Evolutionary conservation across 2,888 invertebrate genomes (phyloP).

Genomic region (Drosophila picticornis): DNA sequence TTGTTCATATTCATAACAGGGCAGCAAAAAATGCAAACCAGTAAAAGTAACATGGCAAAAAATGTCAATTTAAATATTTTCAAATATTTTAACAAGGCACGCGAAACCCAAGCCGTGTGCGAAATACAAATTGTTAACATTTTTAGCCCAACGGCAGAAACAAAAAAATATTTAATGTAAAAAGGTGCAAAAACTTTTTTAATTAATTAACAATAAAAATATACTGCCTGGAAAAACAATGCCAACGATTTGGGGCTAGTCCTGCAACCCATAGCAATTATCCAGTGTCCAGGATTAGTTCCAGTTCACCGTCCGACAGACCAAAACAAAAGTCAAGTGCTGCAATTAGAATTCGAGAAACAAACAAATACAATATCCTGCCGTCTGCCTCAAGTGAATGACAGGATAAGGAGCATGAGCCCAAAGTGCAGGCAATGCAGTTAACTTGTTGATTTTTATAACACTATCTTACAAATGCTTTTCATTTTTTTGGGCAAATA

Average conservation of each 20-base stretch:
- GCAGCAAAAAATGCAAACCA: conserved; percentile 33
- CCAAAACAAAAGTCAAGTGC: conserved; percentile 25
- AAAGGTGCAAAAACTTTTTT: conserved; percentile 70
- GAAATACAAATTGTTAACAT: conserved; percentile 75
- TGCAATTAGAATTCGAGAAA: conserved; percentile 57
- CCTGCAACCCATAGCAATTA: conserved; percentile 16
- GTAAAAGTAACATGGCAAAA: conserved; percentile 46
- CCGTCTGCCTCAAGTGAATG: conserved; percentile 31
- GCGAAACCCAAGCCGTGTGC: conserved; percentile 58
- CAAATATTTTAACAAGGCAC: conserved; percentile 77
- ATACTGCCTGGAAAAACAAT: conserved; percentile 4
- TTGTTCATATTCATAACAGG: conserved; percentile 69
- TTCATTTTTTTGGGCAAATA: background rate
- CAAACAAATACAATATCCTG: conserved; percentile 42
- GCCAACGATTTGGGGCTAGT: conserved; percentile 30
- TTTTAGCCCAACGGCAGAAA: conserved; percentile 43
- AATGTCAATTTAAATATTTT: conserved; percentile 83
- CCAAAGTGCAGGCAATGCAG: conserved; percentile 49
- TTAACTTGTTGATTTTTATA: conserved; percentile 70
- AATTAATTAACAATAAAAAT: conserved; percentile 63
- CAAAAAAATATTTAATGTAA: conserved; percentile 28
- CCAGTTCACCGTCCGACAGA: conserved; percentile 4
- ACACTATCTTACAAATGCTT: background rate
- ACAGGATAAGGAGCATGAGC: conserved; percentile 15
- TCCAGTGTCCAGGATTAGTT: conserved; percentile 31